A percentile compares a stretch with the other conserved stretches of the same genome.
Evolutionary conservation across 2,113 vertebrate genomes (phyloP).

Genomic region (Rhinopomastus cyanomelas): DNA sequence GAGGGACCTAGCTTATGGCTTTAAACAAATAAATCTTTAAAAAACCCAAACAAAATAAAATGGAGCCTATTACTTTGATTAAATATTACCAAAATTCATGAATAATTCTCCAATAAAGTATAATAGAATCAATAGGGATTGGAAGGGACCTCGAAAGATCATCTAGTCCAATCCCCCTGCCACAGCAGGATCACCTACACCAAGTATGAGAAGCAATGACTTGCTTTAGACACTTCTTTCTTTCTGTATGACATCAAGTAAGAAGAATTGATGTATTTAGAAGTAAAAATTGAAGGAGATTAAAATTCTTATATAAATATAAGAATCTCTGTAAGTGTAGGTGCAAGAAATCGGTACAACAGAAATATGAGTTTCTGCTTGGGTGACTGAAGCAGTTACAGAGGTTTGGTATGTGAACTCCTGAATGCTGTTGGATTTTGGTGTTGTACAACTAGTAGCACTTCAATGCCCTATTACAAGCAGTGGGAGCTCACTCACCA

Average conservation of each 20-base stretch:
- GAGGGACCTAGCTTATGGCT: not conserved
- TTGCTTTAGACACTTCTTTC: not conserved
- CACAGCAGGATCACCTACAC: no score
- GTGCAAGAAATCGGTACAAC: not conserved
- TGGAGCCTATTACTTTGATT: conserved; percentile 15
- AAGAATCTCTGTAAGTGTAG: not conserved
- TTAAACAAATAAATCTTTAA: not conserved
- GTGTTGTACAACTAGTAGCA: not conserved
- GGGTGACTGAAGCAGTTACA: not conserved
- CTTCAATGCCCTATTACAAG: not conserved
- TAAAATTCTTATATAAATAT: not conserved
- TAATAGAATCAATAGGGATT: no score
- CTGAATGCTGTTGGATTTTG: not conserved
- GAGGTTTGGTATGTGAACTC: not conserved
- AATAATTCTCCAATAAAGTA: not conserved
- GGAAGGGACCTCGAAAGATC: no score
- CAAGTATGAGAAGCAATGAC: not conserved
- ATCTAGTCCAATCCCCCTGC: no score
- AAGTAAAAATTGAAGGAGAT: not conserved
- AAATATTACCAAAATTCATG: not conserved
- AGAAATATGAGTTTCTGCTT: not conserved
- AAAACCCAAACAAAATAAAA: not conserved
- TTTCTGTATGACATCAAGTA: not conserved
- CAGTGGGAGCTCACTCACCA: not conserved
- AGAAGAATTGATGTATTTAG: not conserved